phyloP scores from a whole-genome alignment of 1,140 invertebrate genomes.

The Bombus pascuorum region DNA sequence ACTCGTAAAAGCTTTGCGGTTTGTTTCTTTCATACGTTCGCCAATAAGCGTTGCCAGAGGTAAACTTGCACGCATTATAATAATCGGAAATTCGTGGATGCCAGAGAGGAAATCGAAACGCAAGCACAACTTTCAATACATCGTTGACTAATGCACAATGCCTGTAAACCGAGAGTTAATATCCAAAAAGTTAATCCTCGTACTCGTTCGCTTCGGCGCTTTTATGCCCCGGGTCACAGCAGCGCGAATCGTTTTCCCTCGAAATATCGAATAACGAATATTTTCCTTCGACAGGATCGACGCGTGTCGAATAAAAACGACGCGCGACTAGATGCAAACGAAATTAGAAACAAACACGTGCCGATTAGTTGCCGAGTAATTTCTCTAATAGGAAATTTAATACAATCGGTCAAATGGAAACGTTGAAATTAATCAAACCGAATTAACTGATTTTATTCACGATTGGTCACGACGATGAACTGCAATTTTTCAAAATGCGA shows the following conservation, averaged over 20 bases:
- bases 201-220: background rate
- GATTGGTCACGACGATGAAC: background rate
- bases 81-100: background rate
- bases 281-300: background rate
- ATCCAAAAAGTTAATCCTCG: slow-evolving; percentile 1
- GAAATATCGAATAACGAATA: background rate
- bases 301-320: background rate
- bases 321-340: background rate
- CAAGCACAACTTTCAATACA: background rate
- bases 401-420: background rate
- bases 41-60: background rate
- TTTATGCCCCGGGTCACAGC: background rate
- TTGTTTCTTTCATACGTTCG: background rate
- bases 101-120: background rate
- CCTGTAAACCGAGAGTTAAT: slow-evolving; percentile 13
- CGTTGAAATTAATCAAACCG: slow-evolving; percentile 6
- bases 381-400: background rate
- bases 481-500: background rate
- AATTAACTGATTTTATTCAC: background rate
- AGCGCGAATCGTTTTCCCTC: background rate
- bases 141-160: slow-evolving; percentile 4
- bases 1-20: background rate
- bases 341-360: background rate
- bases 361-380: background rate
- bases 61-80: background rate